These are phyloP conservation scores for Euthynnus affinis DNA, from an alignment of 2,797 vertebrate species.

Conservation along the genomic window DNA sequence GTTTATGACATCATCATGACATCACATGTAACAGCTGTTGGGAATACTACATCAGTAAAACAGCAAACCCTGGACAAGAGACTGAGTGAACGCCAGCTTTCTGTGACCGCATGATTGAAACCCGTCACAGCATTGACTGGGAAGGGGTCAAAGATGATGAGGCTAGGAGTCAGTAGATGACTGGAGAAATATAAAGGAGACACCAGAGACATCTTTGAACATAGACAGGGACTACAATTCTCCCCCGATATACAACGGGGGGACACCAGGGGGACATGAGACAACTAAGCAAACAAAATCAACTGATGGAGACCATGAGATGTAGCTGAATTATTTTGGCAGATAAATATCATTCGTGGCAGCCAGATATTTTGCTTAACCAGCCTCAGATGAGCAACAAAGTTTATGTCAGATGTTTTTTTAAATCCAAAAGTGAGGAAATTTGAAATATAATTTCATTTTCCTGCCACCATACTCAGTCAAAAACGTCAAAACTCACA, in stretches of 20 bases:
- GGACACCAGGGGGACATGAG: neutral
- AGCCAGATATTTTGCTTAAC: neutral
- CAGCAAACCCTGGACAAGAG: neutral
- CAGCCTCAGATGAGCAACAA: neutral
- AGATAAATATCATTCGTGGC: neutral
- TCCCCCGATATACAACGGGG: neutral
- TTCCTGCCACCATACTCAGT: too few species aligned
- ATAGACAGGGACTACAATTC: neutral
- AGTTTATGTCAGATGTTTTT: neutral
- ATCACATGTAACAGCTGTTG: slow-evolving; percentile 40
- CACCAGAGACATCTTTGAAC: neutral
- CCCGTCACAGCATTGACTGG: neutral
- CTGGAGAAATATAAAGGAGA: neutral
- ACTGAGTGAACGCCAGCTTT: slow-evolving; percentile 17
- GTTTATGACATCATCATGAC: slow-evolving; percentile 16
- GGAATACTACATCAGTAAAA: slow-evolving; percentile 20
- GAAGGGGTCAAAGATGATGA: slow-evolving; percentile 4
- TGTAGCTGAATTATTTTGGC: neutral
- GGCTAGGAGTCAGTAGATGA: neutral
- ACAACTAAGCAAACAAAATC: neutral
- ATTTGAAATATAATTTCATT: too few species aligned
- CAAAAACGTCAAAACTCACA: too few species aligned
- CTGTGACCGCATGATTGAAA: slow-evolving; percentile 5
- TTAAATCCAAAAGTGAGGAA: neutral
- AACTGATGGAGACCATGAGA: neutral